Evolutionary conservation across 2,797 vertebrate species (phyloP).

Genomic region (Sciaenops ocellatus): DNA sequence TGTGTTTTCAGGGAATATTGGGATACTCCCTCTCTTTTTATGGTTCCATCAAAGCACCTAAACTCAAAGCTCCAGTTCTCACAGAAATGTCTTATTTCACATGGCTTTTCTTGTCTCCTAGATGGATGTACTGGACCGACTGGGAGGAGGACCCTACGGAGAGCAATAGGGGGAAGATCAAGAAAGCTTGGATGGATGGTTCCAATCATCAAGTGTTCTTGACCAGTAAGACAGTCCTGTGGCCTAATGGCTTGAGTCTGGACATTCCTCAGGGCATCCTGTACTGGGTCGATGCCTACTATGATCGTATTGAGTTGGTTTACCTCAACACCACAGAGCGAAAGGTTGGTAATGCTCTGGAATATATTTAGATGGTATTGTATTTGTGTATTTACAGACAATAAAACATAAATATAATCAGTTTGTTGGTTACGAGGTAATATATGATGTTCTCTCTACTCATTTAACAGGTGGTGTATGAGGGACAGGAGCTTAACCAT

Average conservation of each 20-base stretch:
- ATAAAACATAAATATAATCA: background rate
- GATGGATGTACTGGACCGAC: constrained; percentile 99
- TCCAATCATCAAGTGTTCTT: constrained; percentile 93
- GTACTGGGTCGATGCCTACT: constrained; percentile 99
- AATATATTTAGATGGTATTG: background rate
- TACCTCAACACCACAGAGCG: constrained; percentile 92
- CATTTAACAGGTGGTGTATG: constrained; percentile 91
- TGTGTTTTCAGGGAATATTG: constrained; percentile 22
- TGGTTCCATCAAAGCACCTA: constrained; percentile 25
- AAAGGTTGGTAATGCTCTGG: constrained; percentile 81
- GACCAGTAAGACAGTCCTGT: constrained; percentile 96
- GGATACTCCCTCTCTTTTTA: background rate
- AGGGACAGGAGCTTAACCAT: constrained; percentile 94
- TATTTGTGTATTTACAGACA: background rate
- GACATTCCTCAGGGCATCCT: constrained; percentile 93
- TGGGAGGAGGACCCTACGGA: constrained; percentile 99
- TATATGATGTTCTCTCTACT: constrained; percentile 4
- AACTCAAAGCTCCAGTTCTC: constrained; percentile 14
- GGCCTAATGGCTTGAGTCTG: constrained; percentile 97
- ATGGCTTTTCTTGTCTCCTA: constrained; percentile 60
- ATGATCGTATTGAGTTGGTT: constrained; percentile 96
- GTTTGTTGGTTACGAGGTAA: background rate
- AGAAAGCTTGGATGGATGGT: constrained; percentile 98
- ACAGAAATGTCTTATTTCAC: constrained; percentile 15
- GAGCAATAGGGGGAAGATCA: constrained; percentile 96